Conservation (phyloP, 1,140 invertebrate species). For the Microplitis mediator region DNA sequence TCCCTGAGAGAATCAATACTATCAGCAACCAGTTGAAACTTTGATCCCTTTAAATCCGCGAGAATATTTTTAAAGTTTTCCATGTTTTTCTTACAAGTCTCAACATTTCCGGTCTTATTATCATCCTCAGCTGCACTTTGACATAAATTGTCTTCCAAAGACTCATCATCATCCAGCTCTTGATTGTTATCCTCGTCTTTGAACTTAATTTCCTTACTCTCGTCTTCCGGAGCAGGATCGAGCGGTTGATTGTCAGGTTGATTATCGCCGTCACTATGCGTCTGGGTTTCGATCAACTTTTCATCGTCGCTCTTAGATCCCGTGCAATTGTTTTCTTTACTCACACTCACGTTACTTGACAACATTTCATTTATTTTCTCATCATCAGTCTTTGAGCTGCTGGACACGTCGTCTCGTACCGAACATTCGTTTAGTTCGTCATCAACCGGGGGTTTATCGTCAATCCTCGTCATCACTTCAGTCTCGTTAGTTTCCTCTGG, state of each 20-base stretch:
- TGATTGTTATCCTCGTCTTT: conserved; percentile 21
- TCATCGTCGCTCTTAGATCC: conserved; percentile 46
- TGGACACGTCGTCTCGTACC: conserved; percentile 30
- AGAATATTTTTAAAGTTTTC: conserved; percentile 43
- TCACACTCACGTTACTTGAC: conserved; percentile 18
- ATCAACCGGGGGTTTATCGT: not conserved
- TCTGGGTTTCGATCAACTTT: conserved; percentile 43
- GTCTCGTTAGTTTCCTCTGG: not conserved
- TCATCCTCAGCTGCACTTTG: not conserved
- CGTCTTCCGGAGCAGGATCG: conserved; percentile 29
- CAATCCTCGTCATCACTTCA: not conserved
- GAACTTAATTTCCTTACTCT: conserved; percentile 18
- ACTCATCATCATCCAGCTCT: not conserved
- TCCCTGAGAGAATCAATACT: conserved; percentile 47
- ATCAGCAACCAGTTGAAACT: conserved; percentile 52
- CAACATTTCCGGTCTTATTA: conserved; percentile 25
- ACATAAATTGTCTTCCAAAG: not conserved
- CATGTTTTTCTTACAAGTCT: conserved; percentile 24
- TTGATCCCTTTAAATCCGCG: conserved; percentile 45
- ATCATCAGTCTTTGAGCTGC: conserved; percentile 47
- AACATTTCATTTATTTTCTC: conserved; percentile 48
- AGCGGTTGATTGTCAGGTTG: not conserved
- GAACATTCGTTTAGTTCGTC: not conserved
- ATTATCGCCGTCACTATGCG: not conserved
- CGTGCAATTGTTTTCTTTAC: conserved; percentile 21